These are phyloP conservation scores for Schizopygopsis pylzovi DNA, from an alignment of 2,797 vertebrate genomes.

Conservation along the genomic window DNA sequence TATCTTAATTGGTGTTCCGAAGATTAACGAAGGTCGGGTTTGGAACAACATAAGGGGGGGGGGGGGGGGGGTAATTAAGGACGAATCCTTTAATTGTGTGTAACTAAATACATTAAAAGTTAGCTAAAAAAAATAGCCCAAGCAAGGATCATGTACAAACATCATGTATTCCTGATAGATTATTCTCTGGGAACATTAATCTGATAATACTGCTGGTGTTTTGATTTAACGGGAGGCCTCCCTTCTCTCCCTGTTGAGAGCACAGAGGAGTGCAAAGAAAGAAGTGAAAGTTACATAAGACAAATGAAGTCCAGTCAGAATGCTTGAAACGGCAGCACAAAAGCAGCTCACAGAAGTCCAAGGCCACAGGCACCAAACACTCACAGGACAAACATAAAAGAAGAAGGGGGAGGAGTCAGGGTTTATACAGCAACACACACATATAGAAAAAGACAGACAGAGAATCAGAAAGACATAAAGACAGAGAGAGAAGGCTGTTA, in stretches of 20 bases:
- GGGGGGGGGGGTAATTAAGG: background rate
- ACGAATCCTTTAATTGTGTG: background rate
- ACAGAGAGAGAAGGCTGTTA: background rate
- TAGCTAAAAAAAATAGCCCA: background rate
- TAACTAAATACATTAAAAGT: background rate
- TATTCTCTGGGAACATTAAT: background rate
- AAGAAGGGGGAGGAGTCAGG: conserved; percentile 25
- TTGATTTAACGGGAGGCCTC: background rate
- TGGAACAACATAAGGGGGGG: background rate
- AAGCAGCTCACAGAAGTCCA: conserved; percentile 69
- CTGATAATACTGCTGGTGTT: background rate
- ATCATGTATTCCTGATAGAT: background rate
- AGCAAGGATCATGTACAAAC: background rate
- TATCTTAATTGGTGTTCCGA: background rate
- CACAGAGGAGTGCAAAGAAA: conserved; percentile 37
- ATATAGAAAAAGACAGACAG: conserved; percentile 17
- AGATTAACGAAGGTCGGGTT: background rate
- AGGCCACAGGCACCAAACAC: conserved; percentile 60
- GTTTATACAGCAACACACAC: conserved; percentile 25
- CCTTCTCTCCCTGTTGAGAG: background rate
- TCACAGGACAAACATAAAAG: conserved; percentile 23
- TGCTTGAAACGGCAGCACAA: conserved; percentile 55
- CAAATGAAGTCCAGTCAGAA: conserved; percentile 66
- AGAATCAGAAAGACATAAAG: conserved; percentile 18
- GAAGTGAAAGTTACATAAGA: conserved; percentile 62